Percentiles rank a stretch among this genome's conserved stretches.
These are phyloP conservation scores for Phengaris arion DNA, from an alignment of 2,888 invertebrate genomes.

Conservation along the genomic window DNA sequence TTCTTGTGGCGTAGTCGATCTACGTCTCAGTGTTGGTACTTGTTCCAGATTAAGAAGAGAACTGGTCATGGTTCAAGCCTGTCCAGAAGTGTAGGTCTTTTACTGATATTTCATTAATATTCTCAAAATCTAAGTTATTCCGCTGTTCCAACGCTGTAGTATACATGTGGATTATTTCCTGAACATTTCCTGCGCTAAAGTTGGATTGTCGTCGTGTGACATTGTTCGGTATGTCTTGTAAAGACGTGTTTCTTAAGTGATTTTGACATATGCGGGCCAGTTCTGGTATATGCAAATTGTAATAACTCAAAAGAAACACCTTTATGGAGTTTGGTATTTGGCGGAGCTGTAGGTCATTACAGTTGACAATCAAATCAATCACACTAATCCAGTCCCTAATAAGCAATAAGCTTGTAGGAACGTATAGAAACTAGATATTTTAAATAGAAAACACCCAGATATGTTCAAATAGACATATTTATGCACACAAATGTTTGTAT, in stretches of 20 bases:
- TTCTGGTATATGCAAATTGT: slow-evolving; percentile 8
- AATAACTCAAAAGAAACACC: slow-evolving; percentile 8
- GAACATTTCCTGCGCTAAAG: neutral
- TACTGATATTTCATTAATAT: neutral
- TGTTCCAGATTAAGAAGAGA: neutral
- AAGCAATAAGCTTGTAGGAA: too few relatives aligned
- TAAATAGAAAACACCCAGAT: too few relatives aligned
- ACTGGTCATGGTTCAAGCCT: slow-evolving; percentile 13
- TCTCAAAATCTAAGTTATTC: neutral
- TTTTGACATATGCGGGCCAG: slow-evolving; percentile 6
- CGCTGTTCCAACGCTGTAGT: neutral
- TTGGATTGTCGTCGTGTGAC: neutral
- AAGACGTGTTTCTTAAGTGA: slow-evolving; percentile 6
- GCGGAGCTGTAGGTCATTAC: too few relatives aligned
- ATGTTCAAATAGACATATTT: too few relatives aligned
- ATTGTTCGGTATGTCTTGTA: neutral
- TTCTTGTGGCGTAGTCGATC: neutral
- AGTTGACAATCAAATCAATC: too few relatives aligned
- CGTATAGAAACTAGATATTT: too few relatives aligned
- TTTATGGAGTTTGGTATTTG: neutral
- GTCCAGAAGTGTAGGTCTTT: slow-evolving; percentile 16
- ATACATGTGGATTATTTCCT: slow-evolving; percentile 8
- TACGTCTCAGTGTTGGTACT: neutral
- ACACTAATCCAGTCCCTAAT: too few relatives aligned
- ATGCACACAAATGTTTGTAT: too few relatives aligned